A percentile compares a stretch with the other conserved stretches of the same genome.
Conservation (phyloP, 2,888 invertebrate species). For the Zhengitettix transpicula region DNA sequence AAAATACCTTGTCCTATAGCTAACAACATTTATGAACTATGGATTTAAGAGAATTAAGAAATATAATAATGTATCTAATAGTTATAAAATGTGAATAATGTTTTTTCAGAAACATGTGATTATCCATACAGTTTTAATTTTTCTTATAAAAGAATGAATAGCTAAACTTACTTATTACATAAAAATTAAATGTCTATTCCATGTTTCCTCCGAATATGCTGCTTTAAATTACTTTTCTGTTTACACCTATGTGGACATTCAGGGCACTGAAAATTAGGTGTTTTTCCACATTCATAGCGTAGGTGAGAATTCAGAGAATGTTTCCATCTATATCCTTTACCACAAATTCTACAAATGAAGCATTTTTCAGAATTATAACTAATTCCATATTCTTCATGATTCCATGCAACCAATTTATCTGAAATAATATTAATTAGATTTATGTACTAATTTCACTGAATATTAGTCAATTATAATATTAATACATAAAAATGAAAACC, state of each 20-base stretch:
- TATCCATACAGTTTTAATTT: not conserved
- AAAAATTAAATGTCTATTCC: not conserved
- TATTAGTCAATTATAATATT: too few relatives aligned
- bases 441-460: too few relatives aligned
- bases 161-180: not conserved
- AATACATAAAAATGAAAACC: too few relatives aligned
- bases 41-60: too few relatives aligned
- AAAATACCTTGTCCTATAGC: too few relatives aligned
- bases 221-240: not conserved
- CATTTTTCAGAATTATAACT: too few relatives aligned
- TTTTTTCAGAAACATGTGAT: not conserved
- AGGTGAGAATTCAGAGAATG: not conserved
- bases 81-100: not conserved
- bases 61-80: too few relatives aligned
- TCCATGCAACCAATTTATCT: too few relatives aligned
- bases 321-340: not conserved
- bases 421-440: too few relatives aligned
- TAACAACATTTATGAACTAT: too few relatives aligned
- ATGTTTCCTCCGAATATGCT: not conserved
- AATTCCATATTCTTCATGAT: too few relatives aligned
- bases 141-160: not conserved
- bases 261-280: not conserved
- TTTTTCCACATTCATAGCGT: constrained; percentile 3
- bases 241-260: not conserved
- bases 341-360: constrained; percentile 1